These are phyloP conservation scores for Trichogramma pretiosum DNA, from an alignment of 1,140 invertebrate species.

Conservation along the genomic window DNA sequence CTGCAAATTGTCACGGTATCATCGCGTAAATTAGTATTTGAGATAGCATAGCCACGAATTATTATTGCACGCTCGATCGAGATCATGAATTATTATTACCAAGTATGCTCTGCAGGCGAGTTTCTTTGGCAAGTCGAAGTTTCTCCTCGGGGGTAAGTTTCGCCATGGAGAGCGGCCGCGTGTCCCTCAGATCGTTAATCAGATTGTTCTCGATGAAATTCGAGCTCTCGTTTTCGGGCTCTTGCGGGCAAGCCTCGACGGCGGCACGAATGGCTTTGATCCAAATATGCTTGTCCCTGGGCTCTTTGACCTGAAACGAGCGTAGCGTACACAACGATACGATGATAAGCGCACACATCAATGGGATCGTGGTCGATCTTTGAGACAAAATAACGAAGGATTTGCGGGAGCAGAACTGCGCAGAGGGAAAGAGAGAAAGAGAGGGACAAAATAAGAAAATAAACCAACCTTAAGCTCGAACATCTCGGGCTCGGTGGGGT, in stretches of 20 bases:
- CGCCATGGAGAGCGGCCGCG: slow-evolving; percentile 34
- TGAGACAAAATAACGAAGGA: too few relatives aligned
- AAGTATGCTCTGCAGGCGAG: slow-evolving; percentile 62
- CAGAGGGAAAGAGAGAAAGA: background rate
- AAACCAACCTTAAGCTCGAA: slow-evolving; percentile 68
- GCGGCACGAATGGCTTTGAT: slow-evolving; percentile 70
- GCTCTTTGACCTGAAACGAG: slow-evolving; percentile 56
- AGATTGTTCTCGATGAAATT: slow-evolving; percentile 48
- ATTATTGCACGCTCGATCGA: background rate
- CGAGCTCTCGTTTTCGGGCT: slow-evolving; percentile 53
- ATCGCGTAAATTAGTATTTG: too few relatives aligned
- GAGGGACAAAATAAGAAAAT: background rate
- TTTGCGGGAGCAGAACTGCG: background rate
- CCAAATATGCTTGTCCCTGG: slow-evolving; percentile 82
- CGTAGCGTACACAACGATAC: too few relatives aligned
- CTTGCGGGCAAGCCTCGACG: slow-evolving; percentile 61
- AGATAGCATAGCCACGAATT: background rate
- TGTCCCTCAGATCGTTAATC: slow-evolving; percentile 34
- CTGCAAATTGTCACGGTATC: too few relatives aligned
- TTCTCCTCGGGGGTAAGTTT: slow-evolving; percentile 62
- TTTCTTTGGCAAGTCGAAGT: slow-evolving; percentile 59
- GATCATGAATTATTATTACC: slow-evolving; percentile 48
- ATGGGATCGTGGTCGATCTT: too few relatives aligned
- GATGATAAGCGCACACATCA: too few relatives aligned
- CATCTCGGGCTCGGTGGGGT: slow-evolving; percentile 85